A percentile compares a stretch with the other conserved stretches of the same genome.
phyloP scores from a whole-genome alignment of 2,888 invertebrate genomes.

The Leucozona laternaria region DNA sequence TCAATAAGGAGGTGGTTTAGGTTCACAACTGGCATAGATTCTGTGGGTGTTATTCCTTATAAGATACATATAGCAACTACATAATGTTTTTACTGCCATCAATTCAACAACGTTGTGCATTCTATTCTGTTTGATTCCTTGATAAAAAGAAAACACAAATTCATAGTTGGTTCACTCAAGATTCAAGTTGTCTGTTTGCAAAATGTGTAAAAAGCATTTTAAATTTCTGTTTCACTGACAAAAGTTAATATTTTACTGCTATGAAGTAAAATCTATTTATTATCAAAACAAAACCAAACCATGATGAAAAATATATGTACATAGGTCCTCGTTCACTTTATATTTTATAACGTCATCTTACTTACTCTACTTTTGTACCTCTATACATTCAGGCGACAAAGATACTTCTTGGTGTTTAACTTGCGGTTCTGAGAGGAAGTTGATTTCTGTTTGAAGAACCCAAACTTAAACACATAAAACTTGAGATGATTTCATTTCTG shows the following conservation, averaged over 20 bases:
- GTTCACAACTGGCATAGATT: constrained; percentile 30
- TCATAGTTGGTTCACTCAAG: no score
- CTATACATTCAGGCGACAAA: constrained; percentile 5
- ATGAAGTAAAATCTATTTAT: not conserved
- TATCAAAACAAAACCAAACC: not conserved
- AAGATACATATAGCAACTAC: constrained; percentile 55
- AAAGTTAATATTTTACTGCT: not conserved
- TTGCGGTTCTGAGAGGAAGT: constrained; percentile 3
- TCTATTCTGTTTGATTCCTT: no score
- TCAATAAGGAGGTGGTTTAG: not conserved
- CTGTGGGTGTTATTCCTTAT: constrained; percentile 33
- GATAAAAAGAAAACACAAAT: no score
- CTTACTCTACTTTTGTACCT: not conserved
- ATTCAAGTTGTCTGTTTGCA: not conserved
- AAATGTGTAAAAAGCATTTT: not conserved
- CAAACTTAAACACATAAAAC: constrained; percentile 18
- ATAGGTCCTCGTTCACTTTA: not conserved
- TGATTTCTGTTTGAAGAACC: constrained; percentile 32
- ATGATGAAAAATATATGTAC: not conserved
- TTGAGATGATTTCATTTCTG: constrained; percentile 26
- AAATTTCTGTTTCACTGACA: not conserved
- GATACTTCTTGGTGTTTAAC: constrained; percentile 25
- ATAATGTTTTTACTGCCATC: constrained; percentile 62
- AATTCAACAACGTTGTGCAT: no score
- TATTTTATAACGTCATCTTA: not conserved